Base-by-base conservation (phyloP, 2,888 invertebrate species). In the Spisula solida region DNA sequence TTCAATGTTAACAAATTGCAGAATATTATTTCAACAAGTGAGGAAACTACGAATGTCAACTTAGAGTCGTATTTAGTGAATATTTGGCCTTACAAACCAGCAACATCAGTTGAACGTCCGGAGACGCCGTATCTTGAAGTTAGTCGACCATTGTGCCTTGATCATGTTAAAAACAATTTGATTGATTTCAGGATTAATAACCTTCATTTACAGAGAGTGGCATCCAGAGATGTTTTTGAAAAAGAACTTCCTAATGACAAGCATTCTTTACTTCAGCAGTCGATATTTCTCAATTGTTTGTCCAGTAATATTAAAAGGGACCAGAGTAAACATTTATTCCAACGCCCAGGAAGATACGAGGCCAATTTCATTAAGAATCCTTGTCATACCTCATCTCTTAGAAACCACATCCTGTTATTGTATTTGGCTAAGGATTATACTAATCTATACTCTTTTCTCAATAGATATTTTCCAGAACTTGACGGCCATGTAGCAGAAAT, bases 121-220 rank as follows among this genome's bases (percentile, higher is more conserved):
- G 80, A 47, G 47, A 48, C 47, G 6, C 25, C 48, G 1, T 80
- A 48, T n/a, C n/a, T 80, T 14, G 48, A 80, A 80, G 8, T n/a
- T 14, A 8, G n/a, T 48, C 20, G 18, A 18, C 8, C 47, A 20
- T 80, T 20, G 20, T 48, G 5, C 47, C 16, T n/a, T 20, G 80
- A 80, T n/a, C 20, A 47, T 20, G 20, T 5, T 47, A 48, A 80
- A 80, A 41, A 41, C 41, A 48, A 2, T 16, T 48, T 48, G 20
- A 66, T 66, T n/a, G 29, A 66, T 66, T 66, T 66, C 12, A 66
- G 66, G 29, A n/a, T 66, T 2, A 14, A 48, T 80, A 80, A 80
- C 6, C 14, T 80, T 47, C n/a, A 1, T 5, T 18, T 80, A 4
- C 8, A 18, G 8, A 20, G 5, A 48, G 41, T 80, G 5, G 10